These are phyloP conservation scores for Centropus unirufus DNA, from an alignment of 2,113 vertebrate species.

Conservation along the genomic window DNA sequence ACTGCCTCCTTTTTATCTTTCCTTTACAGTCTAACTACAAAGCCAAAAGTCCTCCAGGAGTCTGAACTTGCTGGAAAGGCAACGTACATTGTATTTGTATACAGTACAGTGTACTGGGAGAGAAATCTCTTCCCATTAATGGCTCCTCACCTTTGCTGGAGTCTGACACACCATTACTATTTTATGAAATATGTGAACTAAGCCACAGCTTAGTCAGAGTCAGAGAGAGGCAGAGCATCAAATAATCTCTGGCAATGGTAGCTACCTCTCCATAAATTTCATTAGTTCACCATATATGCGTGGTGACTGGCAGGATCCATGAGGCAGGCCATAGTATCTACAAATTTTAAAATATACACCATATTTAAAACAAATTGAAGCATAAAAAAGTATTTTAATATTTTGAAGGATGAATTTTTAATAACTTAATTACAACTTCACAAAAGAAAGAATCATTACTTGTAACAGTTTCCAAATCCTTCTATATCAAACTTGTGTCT, in stretches of 20 bases:
- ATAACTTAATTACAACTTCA: conserved; percentile 52
- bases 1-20: background rate
- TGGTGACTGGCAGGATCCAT: background rate
- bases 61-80: background rate
- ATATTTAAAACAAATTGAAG: conserved; percentile 35
- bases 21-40: background rate
- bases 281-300: background rate
- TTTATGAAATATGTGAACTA: background rate
- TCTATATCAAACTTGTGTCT: conserved; percentile 18
- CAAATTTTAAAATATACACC: background rate
- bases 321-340: background rate
- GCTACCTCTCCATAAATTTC: background rate
- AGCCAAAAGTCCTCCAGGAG: conserved; percentile 5
- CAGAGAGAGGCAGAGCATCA: background rate
- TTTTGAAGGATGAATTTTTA: conserved; percentile 64
- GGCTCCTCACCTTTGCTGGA: background rate
- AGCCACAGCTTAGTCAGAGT: background rate
- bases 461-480: background rate
- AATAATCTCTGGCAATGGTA: background rate
- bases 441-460: conserved; percentile 57
- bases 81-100: background rate
- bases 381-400: background rate
- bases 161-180: background rate
- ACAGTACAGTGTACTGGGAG: background rate
- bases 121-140: background rate